Percentiles rank a stretch among this genome's conserved stretches.
Conservation (phyloP, 1,140 invertebrate species). For the Luehdorfia chinensis region DNA sequence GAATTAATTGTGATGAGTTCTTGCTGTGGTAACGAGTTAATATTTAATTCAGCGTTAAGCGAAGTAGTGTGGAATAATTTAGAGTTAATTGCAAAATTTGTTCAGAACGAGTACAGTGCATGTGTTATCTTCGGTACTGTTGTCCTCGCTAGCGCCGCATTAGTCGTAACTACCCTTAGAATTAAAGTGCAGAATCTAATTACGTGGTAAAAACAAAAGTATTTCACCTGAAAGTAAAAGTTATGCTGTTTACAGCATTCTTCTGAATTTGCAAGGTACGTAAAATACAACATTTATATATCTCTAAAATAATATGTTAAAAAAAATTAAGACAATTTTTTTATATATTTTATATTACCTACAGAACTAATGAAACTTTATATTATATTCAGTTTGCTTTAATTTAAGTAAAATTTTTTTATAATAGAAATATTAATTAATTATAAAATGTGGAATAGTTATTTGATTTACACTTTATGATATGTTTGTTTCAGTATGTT, state of each 20-base stretch:
- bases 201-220: conserved; percentile 20
- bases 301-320: too few species aligned
- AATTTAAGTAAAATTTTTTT: too few species aligned
- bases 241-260: conserved; percentile 37
- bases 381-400: too few species aligned
- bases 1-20: conserved; percentile 61
- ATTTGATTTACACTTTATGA: too few species aligned
- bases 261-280: conserved; percentile 34
- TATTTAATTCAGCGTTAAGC: conserved; percentile 53
- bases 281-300: conserved; percentile 6
- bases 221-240: conserved; percentile 58
- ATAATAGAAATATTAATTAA: too few species aligned
- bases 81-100: conserved; percentile 48
- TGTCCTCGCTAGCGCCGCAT: conserved; percentile 29
- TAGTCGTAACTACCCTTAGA: conserved; percentile 30
- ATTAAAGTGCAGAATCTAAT: conserved; percentile 25
- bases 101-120: conserved; percentile 35
- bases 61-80: conserved; percentile 58
- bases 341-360: too few species aligned
- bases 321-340: too few species aligned
- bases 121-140: conserved; percentile 35
- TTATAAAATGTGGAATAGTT: too few species aligned
- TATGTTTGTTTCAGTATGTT: too few species aligned
- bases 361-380: too few species aligned
- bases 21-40: conserved; percentile 65